phyloP scores from a whole-genome alignment of 2,113 vertebrate genomes.

The Seriola quinqueradiata region DNA sequence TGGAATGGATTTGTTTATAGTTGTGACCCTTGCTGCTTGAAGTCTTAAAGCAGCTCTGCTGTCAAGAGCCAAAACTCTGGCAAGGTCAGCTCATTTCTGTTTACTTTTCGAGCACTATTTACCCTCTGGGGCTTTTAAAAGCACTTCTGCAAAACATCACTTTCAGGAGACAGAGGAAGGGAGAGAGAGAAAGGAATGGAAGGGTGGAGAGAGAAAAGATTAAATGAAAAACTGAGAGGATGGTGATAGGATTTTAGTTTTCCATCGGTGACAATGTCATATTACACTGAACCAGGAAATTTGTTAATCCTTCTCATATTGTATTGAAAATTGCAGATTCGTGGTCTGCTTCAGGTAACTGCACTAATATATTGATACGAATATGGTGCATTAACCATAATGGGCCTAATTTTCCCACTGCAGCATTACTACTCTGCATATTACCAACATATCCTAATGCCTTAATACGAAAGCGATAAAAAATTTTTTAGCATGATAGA shows the following conservation, averaged over 20 bases:
- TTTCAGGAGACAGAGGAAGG: slow-evolving; percentile 67
- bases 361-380: slow-evolving; percentile 49
- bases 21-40: slow-evolving; percentile 90
- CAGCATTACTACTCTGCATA: slow-evolving; percentile 61
- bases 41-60: slow-evolving; percentile 93
- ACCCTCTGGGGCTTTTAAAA: slow-evolving; percentile 93
- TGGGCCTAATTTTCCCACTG: slow-evolving; percentile 62
- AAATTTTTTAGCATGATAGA: slow-evolving; percentile 71
- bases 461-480: slow-evolving; percentile 72
- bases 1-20: slow-evolving; percentile 89
- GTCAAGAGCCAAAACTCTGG: slow-evolving; percentile 93
- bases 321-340: slow-evolving; percentile 50
- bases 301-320: slow-evolving; percentile 48
- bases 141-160: slow-evolving; percentile 92
- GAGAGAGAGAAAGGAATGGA: slow-evolving; percentile 69
- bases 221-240: slow-evolving; percentile 51
- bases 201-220: slow-evolving; percentile 51
- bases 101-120: slow-evolving; percentile 95
- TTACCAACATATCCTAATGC: slow-evolving; percentile 67
- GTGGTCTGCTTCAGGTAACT: slow-evolving; percentile 49
- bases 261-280: slow-evolving; percentile 46
- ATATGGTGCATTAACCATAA: slow-evolving; percentile 68
- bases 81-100: slow-evolving; percentile 94
- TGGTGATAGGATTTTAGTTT: slow-evolving; percentile 44
- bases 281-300: slow-evolving; percentile 45